Evolutionary conservation across 2,888 invertebrate genomes (phyloP), one percentile per base, ranked within the genome.

Genomic region (Yponomeuta plumbellus): DNA sequence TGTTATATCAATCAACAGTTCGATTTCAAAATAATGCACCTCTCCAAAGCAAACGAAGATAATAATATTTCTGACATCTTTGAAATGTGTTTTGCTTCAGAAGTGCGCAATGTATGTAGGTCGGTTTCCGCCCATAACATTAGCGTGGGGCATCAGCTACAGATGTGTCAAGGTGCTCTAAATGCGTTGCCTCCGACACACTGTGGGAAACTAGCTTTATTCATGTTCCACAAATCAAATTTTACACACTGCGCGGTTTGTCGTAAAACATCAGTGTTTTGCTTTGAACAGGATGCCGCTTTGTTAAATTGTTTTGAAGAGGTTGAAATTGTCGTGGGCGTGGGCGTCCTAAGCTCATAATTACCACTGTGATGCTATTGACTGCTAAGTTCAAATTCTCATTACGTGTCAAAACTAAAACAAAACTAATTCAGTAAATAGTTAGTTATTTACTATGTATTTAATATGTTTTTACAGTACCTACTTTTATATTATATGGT

Each of bases 101-200:
- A 52, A 52, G 17, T 52, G 44, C 44, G 44, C 44, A 52, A 52
- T 52, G 44, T 26, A 66, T 61, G 40, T 66, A 61, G 58, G 66
- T 66, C 59, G 40, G 61, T 66, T 59, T 40, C 70, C 66, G 34
- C 62, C 66, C 67, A 61, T 67, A 62, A 65, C 66, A 67, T 66
- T 63, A 69, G 67, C 69, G 68, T 69, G 69, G 67, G 67, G 66
- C 66, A 68, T 64, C 70, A 71, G 69, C 75, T 74, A 34, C n/a
- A 73, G 78, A 78, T 78, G 75, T 86, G 87, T 87, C 88, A 86
- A 86, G 88, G 86, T 78, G 77, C 68, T 79, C 81, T 83, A 84
- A 76, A 80, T 81, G 71, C 78, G 39, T 52, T 6, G 81, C 70
- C 64, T 68, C 40, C 67, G 70, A 40, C 40, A 52, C 40, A 10